phyloP scores from a whole-genome alignment of 1,140 invertebrate species.

The Drosophila baimaii region DNA sequence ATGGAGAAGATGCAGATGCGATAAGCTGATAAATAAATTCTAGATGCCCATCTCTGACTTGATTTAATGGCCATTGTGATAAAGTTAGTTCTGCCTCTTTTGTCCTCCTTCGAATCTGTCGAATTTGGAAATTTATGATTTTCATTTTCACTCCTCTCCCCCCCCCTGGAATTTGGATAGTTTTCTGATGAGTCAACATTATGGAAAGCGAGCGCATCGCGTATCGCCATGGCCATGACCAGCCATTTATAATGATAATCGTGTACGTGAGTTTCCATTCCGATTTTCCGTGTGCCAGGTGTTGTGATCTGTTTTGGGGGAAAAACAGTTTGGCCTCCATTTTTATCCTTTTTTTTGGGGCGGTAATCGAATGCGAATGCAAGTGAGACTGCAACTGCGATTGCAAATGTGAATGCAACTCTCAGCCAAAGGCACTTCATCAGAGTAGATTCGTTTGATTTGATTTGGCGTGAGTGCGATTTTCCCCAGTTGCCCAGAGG shows the following conservation, averaged over 20 bases:
- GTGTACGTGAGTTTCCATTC: constrained; percentile 25
- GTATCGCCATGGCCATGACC: constrained; percentile 13
- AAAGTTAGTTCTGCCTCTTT: background rate
- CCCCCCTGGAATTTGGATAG: constrained; percentile 5
- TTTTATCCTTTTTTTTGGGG: background rate
- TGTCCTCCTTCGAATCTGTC: background rate
- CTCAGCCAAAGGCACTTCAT: constrained; percentile 51
- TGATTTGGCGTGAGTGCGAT: constrained; percentile 28
- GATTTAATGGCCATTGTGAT: background rate
- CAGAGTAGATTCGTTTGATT: constrained; percentile 63
- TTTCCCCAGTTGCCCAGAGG: too few species aligned
- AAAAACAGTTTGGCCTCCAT: background rate
- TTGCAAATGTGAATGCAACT: too few species aligned
- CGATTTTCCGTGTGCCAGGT: constrained; percentile 11
- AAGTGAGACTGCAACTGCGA: background rate
- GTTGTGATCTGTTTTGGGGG: constrained; percentile 15
- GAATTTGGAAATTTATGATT: constrained; percentile 14
- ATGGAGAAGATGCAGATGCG: background rate
- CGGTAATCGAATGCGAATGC: constrained; percentile 27
- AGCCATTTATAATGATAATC: constrained; percentile 39
- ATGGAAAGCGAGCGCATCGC: constrained; percentile 15
- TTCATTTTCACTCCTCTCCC: background rate
- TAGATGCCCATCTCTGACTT: background rate
- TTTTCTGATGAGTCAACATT: constrained; percentile 34
- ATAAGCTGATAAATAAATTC: background rate